Percentiles rank a stretch among this genome's conserved stretches.
Evolutionary conservation across 2,888 invertebrate genomes (phyloP).

Genomic region (Rhagophthalmus giganteus): DNA sequence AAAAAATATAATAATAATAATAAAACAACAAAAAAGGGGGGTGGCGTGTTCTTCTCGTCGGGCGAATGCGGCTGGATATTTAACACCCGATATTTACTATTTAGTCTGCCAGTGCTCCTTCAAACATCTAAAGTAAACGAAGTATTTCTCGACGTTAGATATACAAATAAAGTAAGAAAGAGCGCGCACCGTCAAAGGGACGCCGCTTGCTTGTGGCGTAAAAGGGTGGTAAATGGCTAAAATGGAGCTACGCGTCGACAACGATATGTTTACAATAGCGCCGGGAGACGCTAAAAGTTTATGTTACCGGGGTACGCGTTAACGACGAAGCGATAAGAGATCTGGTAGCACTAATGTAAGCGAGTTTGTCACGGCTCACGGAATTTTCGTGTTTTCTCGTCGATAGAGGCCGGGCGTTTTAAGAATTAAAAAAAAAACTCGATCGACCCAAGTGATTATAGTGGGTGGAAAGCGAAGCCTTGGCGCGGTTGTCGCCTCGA

Average conservation of each 20-base stretch:
- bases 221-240: conserved; percentile 23
- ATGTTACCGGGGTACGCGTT: conserved; percentile 25
- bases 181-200: conserved; percentile 22
- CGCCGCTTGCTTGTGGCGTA: conserved; percentile 11
- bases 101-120: conserved; percentile 29
- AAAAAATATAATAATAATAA: too few species aligned
- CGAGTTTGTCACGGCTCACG: conserved; percentile 23
- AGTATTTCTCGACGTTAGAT: conserved; percentile 21
- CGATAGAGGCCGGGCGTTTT: conserved; percentile 1
- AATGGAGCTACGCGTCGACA: conserved; percentile 19
- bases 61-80: conserved; percentile 8
- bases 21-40: too few species aligned
- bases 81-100: conserved; percentile 28
- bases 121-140: conserved; percentile 23
- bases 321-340: conserved; percentile 23
- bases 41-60: not conserved
- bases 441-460: too few species aligned
- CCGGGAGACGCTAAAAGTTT: conserved; percentile 24
- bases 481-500: too few species aligned
- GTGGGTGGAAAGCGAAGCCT: too few species aligned
- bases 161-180: conserved; percentile 25
- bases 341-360: conserved; percentile 13
- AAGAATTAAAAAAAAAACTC: too few species aligned
- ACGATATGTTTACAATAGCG: conserved; percentile 25
- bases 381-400: conserved; percentile 16